Evolutionary conservation across 2,888 invertebrate genomes (phyloP).

Genomic region (Raillietiella orientalis): DNA sequence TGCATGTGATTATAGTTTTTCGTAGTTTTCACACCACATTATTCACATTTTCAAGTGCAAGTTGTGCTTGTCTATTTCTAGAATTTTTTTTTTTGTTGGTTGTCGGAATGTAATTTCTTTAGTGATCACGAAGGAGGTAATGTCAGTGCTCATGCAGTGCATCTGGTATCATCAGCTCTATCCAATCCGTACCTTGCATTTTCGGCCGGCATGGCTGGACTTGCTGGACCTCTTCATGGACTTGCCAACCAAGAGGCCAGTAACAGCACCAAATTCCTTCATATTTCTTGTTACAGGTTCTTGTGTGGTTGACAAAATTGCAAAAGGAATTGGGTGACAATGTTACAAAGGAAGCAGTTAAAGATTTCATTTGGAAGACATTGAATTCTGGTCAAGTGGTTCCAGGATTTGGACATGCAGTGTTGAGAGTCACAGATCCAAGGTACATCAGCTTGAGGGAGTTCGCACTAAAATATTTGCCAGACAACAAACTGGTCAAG

Average conservation of each 20-base stretch:
- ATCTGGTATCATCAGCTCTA: conserved; percentile 70
- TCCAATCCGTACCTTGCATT: conserved; percentile 79
- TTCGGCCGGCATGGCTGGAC: conserved; percentile 67
- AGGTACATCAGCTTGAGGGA: conserved; percentile 72
- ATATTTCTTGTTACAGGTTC: conserved; percentile 23
- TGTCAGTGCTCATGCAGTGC: conserved; percentile 77
- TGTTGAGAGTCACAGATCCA: conserved; percentile 77
- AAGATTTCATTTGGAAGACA: conserved; percentile 92
- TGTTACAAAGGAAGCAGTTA: conserved; percentile 60
- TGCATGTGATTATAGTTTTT: too few relatives aligned
- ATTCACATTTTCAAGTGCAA: too few relatives aligned
- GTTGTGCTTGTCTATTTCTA: too few relatives aligned
- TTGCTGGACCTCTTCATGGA: conserved; percentile 83
- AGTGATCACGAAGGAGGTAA: conserved; percentile 91
- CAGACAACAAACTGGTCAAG: conserved; percentile 66
- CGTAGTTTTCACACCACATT: too few relatives aligned
- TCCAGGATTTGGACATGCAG: conserved; percentile 87
- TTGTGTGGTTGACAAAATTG: conserved; percentile 74
- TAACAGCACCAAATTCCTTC: neutral
- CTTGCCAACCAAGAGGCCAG: conserved; percentile 64
- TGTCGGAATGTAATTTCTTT: conserved; percentile 9
- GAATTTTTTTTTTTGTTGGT: too few relatives aligned
- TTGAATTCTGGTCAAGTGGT: conserved; percentile 85
- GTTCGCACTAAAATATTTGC: conserved; percentile 71
- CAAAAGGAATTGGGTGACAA: conserved; percentile 51